Evolutionary conservation across 2,113 vertebrate species (phyloP), one percentile per base, ranked within the genome.

Genomic region (Setophaga kirtlandii): DNA sequence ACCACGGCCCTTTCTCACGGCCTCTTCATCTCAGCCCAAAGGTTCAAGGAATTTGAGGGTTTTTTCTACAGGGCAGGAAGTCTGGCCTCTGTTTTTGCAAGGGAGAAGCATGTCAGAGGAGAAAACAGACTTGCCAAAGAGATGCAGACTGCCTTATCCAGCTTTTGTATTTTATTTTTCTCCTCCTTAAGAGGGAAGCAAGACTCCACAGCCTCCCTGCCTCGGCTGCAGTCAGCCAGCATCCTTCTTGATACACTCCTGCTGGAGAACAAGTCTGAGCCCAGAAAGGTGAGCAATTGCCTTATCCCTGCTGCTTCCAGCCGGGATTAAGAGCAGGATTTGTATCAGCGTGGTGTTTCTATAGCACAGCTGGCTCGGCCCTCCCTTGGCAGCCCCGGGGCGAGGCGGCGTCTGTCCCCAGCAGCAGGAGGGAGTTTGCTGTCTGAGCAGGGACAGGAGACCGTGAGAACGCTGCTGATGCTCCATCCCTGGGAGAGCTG

Each of bases 81-180:
- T 88, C 69, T 94, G 64, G 47, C 22, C 39, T 92, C 75, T 94
- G 64, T 86, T 92, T 94, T 81, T 71, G 52, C 71, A 90, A 81
- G 73, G 47, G 17, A 71, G 18, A 84, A 77, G 33, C 75, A 83
- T 0, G 6, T 37, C 63, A 67, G 78, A 88, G 33, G 33, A 85
- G 62, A 90, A 95, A 91, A 82, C 0, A 89, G 88, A 56, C 62
- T 64, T 81, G n/a, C 70, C 85, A 71, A 64, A 67, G 58, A 81
- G 49, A 44, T 35, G 58, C 27, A 6, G 52, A 33, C 53, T 44
- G 64, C 16, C 31, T 84, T 53, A 68, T 13, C 8, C 58, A 75
- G 46, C 49, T 60, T 68, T 47, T 35, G 16, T 24, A 11, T 15
- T 63, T 68, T 21, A 41, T 39, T 89, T 79, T 58, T 53, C 37